A percentile compares a stretch with the other conserved stretches of the same genome.
phyloP scores from a whole-genome alignment of 2,888 invertebrate genomes.

The Caenorhabditis sinica region DNA sequence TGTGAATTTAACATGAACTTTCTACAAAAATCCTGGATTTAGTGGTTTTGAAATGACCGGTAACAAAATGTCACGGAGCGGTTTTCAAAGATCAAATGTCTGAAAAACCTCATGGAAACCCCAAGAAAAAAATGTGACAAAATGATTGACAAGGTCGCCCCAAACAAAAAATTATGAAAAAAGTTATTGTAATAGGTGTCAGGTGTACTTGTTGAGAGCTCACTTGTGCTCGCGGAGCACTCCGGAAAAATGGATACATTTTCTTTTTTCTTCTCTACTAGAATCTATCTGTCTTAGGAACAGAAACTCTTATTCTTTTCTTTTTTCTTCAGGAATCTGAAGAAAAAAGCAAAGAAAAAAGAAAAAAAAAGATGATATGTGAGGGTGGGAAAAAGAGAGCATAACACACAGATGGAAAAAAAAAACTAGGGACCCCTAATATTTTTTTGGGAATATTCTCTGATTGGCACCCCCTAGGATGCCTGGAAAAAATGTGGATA shows the following conservation, averaged over 20 bases:
- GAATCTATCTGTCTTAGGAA: neutral
- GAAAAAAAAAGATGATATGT: constrained; percentile 12
- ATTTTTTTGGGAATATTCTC: neutral
- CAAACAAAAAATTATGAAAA: neutral
- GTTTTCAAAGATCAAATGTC: neutral
- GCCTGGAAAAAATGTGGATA: neutral
- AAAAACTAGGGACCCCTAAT: constrained; percentile 35
- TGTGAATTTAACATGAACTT: too few species aligned
- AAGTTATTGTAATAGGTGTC: constrained; percentile 5
- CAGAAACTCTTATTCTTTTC: neutral
- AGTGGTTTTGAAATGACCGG: too few species aligned
- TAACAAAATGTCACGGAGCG: neutral
- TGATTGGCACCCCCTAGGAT: constrained; percentile 28
- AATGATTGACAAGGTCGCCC: constrained; percentile 20
- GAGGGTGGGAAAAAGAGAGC: constrained; percentile 26
- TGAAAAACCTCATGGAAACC: neutral
- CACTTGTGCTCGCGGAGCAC: neutral
- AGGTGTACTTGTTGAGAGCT: constrained; percentile 28
- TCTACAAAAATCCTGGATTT: too few species aligned
- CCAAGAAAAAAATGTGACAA: constrained; percentile 31
- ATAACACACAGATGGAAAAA: constrained; percentile 22
- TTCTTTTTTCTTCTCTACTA: constrained; percentile 6
- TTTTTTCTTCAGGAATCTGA: neutral
- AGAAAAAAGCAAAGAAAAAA: constrained; percentile 4
- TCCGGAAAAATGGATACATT: constrained; percentile 30